phyloP scores from a whole-genome alignment of 2,888 invertebrate genomes.

The Chrysotoxum bicinctum region DNA sequence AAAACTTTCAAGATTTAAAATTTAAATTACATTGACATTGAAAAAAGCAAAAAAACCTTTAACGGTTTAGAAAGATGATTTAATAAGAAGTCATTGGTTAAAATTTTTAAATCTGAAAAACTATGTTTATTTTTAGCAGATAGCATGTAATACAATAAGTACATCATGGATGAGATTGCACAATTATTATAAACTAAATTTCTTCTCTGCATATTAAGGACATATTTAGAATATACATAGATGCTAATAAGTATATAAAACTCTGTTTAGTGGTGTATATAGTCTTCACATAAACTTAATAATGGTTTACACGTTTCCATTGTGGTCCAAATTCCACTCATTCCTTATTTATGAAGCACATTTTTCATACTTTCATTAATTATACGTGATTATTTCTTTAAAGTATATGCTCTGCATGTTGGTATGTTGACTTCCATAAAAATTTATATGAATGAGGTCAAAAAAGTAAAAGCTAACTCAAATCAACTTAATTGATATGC shows the following conservation, averaged over 20 bases:
- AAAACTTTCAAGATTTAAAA: neutral
- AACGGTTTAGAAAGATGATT: too few species aligned
- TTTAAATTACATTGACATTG: too few species aligned
- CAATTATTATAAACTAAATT: too few species aligned
- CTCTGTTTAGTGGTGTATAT: too few species aligned
- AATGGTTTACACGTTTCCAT: slow-evolving; percentile 1
- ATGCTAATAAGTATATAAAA: too few species aligned
- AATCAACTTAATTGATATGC: slow-evolving; percentile 54
- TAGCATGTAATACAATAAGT: neutral
- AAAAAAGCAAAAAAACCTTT: too few species aligned
- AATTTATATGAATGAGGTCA: slow-evolving; percentile 32
- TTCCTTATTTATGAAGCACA: slow-evolving; percentile 2
- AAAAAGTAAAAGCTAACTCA: slow-evolving; percentile 64
- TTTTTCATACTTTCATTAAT: slow-evolving; percentile 45
- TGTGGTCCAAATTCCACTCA: neutral
- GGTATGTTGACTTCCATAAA: slow-evolving; percentile 33
- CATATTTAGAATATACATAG: too few species aligned
- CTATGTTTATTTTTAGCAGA: too few species aligned
- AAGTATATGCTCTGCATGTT: slow-evolving; percentile 11
- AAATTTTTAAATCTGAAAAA: too few species aligned
- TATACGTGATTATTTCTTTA: slow-evolving; percentile 43
- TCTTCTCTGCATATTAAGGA: too few species aligned
- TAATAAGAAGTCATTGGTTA: too few species aligned
- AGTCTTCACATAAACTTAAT: too few species aligned
- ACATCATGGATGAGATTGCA: neutral